phyloP scores from a whole-genome alignment of 2,888 invertebrate species.

The Drosophila borborema region DNA sequence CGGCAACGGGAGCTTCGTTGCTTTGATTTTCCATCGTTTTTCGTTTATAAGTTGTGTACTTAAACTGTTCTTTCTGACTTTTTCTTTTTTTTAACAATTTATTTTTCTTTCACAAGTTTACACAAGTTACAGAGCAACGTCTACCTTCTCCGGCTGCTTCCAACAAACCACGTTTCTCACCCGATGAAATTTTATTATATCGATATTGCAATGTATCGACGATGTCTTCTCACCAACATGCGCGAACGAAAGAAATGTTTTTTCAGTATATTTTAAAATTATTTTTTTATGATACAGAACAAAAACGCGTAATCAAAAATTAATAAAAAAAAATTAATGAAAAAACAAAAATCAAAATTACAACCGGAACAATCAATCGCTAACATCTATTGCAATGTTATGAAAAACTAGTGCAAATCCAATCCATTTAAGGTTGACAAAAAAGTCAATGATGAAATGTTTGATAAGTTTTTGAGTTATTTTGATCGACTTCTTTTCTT shows the following conservation, averaged over 20 bases:
- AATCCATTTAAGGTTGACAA: conserved; percentile 33
- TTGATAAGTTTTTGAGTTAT: not conserved
- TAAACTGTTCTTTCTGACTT: conserved; percentile 59
- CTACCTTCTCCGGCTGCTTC: conserved; percentile 80
- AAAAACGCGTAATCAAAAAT: conserved; percentile 12
- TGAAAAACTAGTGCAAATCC: conserved; percentile 30
- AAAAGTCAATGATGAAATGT: conserved; percentile 23
- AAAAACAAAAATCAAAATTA: not conserved
- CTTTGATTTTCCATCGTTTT: conserved; percentile 81
- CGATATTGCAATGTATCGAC: conserved; percentile 37
- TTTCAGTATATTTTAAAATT: conserved; percentile 25
- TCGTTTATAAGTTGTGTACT: conserved; percentile 71
- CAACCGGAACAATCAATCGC: conserved; percentile 28
- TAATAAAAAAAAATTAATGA: conserved; percentile 12
- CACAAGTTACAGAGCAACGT: conserved; percentile 79
- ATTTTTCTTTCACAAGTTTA: conserved; percentile 68
- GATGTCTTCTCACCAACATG: conserved; percentile 9
- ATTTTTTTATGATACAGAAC: conserved; percentile 1
- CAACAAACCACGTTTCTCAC: conserved; percentile 78
- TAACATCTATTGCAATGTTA: conserved; percentile 25
- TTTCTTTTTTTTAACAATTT: conserved; percentile 64
- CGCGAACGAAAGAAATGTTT: conserved; percentile 5
- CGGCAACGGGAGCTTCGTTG: conserved; percentile 77
- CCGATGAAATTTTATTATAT: conserved; percentile 52
- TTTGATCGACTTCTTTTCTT: not conserved